Base-by-base conservation (phyloP, 2,113 vertebrate species). In the Pimephales promelas region DNA sequence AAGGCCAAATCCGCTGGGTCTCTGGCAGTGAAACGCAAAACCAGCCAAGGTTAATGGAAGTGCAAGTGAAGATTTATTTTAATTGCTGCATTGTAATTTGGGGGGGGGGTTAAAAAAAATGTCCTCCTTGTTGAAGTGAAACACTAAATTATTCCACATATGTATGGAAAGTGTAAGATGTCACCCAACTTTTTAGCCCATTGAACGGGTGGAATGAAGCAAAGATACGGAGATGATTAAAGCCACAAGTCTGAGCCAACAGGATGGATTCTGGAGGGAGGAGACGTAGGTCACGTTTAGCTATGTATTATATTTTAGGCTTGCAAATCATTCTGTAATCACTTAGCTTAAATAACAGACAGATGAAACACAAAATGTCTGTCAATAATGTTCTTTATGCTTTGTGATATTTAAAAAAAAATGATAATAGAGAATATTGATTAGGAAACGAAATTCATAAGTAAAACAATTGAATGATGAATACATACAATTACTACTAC, bases 61-160 rank as follows among this genome's bases (percentile, higher is more conserved):
- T 93, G 92, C 93, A 92, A 22, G 85, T 82, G 86, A 81, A 92
- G 92, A 93, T 93, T 93, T 93, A 93, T 94, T 94, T 94, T 90
- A 94, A 92, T 94, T 94, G 84, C 88, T 91, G 83, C 87, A 88
- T 88, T 92, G 90, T 91, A 90, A 92, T 90, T 92, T 93, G n/a
- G 14, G 74, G 76, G 47, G 40, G 40, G 88, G 89, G 87, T 91
- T 87, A 91, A 93, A 92, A 91, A 93, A 92, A 93, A 90, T 80
- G 90, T 91, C 92, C 84, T 85, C 86, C 91, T 89, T 91, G 88
- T 91, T 91, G 90, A 92, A 87, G 76, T 79, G 80, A 88, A 81
- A 72, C 62, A 20, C 56, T 92, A 91, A 92, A 93, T 92, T 91
- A 90, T 78, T 84, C 68, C 86, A 86, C 86, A 90, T 90, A 88